Evolutionary conservation across 2,113 vertebrate genomes (phyloP).

Genomic region (Tupaia tana): DNA sequence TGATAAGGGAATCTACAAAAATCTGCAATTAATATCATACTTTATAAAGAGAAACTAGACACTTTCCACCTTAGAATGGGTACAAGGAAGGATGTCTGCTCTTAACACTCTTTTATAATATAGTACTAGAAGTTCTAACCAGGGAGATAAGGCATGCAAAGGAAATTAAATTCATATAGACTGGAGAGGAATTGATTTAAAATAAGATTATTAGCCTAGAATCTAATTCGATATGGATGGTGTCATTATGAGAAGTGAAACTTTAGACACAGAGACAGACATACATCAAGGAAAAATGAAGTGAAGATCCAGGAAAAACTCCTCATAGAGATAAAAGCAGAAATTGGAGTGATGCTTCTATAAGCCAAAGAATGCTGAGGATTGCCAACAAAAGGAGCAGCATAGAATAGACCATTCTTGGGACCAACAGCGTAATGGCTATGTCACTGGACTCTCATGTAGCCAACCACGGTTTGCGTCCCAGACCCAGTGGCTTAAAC

Average conservation of each 20-base stretch:
- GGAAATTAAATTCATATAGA: neutral
- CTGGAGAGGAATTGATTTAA: neutral
- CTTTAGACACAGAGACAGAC: neutral
- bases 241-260: neutral
- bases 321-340: neutral
- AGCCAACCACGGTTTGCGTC: too few relatives aligned
- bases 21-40: too few relatives aligned
- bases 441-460: too few relatives aligned
- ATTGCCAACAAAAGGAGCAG: neutral
- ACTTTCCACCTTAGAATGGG: neutral
- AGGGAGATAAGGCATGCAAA: neutral
- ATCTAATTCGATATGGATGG: neutral
- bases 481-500: too few relatives aligned
- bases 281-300: neutral
- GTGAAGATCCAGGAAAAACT: neutral
- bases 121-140: neutral
- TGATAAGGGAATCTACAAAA: neutral
- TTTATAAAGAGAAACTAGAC: neutral
- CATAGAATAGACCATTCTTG: neutral
- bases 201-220: neutral
- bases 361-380: fast-evolving
- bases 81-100: too few relatives aligned
- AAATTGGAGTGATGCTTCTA: neutral
- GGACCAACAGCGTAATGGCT: too few relatives aligned
- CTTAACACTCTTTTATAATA: neutral